Evolutionary conservation across 1,140 invertebrate genomes (phyloP), one percentile per base, ranked within the genome.

Genomic region (Branchinecta lindahli): DNA sequence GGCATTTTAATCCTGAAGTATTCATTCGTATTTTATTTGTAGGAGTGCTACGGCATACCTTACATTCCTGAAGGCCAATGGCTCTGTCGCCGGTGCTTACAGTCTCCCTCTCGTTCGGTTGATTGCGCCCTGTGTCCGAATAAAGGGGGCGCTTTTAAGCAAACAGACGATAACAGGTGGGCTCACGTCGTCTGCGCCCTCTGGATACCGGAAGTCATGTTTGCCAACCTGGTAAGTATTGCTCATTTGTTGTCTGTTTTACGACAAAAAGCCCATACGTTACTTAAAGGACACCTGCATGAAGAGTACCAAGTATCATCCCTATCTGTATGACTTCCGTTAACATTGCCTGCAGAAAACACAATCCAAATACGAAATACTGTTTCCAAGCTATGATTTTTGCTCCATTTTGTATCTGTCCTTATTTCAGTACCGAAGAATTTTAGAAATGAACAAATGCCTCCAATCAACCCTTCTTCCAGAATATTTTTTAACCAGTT

Each of bases 41-140:
- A 83, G 80, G 96, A 99, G 80, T 99, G 96, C 78, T 99, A 99
- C 80, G 96, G 96, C 67, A 95, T 97, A 8, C 96, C 96, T 18
- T 98, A 98, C 77, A 98, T 99, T 76, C 96, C 96, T 0, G 96
- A 98, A 79, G 96, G 96, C 20, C 95, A 98, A 78, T 99, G 96
- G 96, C 80, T 98, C 15, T 99, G 96, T 80, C 84, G 96, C 67
- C 77, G 86, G 45, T 99, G 96, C 80, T 80, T 98, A 7, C 92
- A 98, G 76, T 97, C 94, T 68, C 96, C 96, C 8, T 97, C 94
- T 7, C 44, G 69, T n/a, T 70, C 94, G 9, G 95, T 98, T 0
- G 92, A 96, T 77, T 99, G 96, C 83, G 92, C 92, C 44, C 82
- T 99, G 7, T 99, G 96, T 81, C 96, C 96, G 0, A 98, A 98